Conservation (phyloP, 2,797 vertebrate species). For the Acanthopagrus latus region DNA sequence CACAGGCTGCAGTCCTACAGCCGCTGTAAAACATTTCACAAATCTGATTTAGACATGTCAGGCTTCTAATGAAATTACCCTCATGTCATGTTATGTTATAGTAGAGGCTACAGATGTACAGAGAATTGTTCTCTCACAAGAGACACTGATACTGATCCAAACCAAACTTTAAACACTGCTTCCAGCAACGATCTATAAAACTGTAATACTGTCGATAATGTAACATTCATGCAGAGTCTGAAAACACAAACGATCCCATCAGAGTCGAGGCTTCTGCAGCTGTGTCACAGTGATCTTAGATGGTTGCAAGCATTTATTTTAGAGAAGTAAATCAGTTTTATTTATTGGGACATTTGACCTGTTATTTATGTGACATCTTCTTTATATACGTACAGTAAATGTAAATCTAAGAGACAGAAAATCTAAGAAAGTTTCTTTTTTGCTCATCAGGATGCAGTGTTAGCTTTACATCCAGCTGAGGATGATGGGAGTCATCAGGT, state of each 20-base stretch:
- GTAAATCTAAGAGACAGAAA: too few species aligned
- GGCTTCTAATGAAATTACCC: conserved; percentile 4
- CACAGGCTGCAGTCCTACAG: background rate
- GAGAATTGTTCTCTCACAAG: background rate
- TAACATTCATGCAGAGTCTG: background rate
- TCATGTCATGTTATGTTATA: background rate
- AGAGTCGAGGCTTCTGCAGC: background rate
- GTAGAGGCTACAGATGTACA: background rate
- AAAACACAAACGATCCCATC: background rate
- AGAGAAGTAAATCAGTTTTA: background rate
- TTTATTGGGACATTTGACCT: background rate
- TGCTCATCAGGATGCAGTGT: too few species aligned
- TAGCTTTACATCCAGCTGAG: too few species aligned
- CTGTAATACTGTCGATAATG: background rate
- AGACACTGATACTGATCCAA: background rate
- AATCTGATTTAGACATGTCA: conserved; percentile 21
- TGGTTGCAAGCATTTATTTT: background rate
- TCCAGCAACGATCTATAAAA: background rate
- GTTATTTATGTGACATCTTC: too few species aligned
- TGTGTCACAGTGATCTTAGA: background rate
- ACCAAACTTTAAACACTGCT: background rate
- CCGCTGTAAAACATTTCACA: conserved; percentile 13
- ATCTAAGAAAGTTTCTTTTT: too few species aligned
- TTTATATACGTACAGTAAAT: too few species aligned
- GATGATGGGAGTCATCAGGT: too few species aligned